Conservation (phyloP, 2,888 invertebrate genomes). For the Mantis religiosa region DNA sequence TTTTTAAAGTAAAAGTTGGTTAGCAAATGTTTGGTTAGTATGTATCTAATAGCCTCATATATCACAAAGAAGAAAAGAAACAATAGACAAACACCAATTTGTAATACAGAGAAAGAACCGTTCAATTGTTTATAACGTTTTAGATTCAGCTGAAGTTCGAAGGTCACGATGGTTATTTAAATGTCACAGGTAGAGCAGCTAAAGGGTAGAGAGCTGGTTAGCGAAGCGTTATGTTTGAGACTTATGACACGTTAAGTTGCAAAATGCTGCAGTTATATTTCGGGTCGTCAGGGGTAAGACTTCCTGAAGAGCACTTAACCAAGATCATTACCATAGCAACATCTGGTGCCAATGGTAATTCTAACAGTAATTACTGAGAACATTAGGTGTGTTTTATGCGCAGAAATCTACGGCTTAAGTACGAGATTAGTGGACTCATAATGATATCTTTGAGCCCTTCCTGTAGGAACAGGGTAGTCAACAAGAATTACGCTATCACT, state of each 20-base stretch:
- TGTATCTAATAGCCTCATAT: no score
- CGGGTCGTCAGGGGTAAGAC: background rate
- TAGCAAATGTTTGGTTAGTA: no score
- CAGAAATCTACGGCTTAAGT: background rate
- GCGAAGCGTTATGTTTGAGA: background rate
- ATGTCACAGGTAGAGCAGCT: no score
- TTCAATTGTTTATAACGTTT: no score
- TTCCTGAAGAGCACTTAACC: background rate
- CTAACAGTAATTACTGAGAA: background rate
- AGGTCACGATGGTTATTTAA: no score
- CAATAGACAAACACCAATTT: no score
- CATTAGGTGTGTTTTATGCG: background rate
- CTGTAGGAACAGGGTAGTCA: background rate
- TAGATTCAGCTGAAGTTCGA: no score
- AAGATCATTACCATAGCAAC: background rate
- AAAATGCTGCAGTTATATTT: background rate
- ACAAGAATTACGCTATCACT: background rate
- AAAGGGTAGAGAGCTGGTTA: no score
- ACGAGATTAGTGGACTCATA: background rate
- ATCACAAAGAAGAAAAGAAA: no score
- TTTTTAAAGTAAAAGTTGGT: no score
- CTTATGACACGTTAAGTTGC: background rate
- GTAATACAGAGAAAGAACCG: no score
- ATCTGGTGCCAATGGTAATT: background rate
- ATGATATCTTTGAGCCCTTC: background rate